phyloP scores from a whole-genome alignment of 1,140 invertebrate genomes.

The Sycophila sp. region DNA sequence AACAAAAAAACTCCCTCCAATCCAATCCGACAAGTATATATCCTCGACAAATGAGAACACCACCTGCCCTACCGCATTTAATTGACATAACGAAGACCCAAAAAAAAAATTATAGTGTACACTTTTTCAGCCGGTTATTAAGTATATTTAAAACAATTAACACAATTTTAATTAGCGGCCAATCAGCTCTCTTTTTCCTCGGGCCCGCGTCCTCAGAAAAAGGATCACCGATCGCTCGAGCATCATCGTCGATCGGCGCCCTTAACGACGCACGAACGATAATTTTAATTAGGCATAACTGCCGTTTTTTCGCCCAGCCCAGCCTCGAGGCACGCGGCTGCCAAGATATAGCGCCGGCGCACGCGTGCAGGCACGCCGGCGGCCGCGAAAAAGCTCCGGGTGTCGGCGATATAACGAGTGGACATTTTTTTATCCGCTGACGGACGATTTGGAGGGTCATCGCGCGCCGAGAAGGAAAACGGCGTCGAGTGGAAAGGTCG shows the following conservation, averaged over 20 bases:
- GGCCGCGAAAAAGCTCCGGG: no score
- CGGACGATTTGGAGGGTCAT: background rate
- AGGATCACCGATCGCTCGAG: background rate
- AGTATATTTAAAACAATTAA: background rate
- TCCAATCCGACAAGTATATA: no score
- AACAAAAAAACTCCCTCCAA: no score
- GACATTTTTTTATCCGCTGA: background rate
- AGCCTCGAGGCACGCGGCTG: background rate
- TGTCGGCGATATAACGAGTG: background rate
- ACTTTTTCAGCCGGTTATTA: background rate
- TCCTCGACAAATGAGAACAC: no score
- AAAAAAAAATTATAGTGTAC: no score
- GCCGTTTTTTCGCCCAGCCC: background rate
- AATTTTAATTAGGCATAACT: conserved; percentile 28
- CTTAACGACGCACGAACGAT: conserved; percentile 20
- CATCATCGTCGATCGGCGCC: background rate
- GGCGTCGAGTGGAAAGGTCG: background rate
- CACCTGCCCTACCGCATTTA: no score
- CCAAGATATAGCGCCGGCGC: background rate
- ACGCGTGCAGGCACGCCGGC: background rate
- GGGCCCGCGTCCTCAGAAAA: background rate
- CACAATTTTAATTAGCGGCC: conserved; percentile 23
- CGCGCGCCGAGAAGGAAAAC: background rate
- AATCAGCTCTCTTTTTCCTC: background rate
- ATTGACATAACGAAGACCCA: no score